Evolutionary conservation across 35 echinoderm and acorn worm species (phyloP).

Genomic region (Amphiura filiformis): DNA sequence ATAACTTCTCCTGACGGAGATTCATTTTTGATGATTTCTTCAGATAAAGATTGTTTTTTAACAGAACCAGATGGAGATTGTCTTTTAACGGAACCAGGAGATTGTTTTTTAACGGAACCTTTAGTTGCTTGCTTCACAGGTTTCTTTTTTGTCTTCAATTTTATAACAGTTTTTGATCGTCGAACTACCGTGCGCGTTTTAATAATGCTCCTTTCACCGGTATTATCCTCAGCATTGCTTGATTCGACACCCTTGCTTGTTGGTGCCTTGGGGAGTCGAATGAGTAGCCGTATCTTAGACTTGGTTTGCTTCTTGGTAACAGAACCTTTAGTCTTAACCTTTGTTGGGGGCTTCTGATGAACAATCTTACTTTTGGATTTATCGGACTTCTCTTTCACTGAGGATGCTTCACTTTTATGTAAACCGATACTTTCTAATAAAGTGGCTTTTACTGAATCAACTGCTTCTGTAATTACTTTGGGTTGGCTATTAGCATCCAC

Average conservation of each 20-base stretch:
- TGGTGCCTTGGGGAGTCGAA: too few species aligned
- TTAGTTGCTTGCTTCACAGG: too few species aligned
- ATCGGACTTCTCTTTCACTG: not conserved
- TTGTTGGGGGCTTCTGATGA: not conserved
- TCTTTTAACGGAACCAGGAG: too few species aligned
- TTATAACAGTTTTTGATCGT: not conserved
- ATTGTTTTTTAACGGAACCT: too few species aligned
- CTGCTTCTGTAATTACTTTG: too few species aligned
- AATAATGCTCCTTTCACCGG: not conserved
- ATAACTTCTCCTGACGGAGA: not conserved
- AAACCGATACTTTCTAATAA: not conserved
- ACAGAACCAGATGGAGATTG: too few species aligned
- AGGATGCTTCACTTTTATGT: not conserved
- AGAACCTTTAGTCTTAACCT: not conserved
- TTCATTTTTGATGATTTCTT: too few species aligned
- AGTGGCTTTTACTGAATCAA: not conserved
- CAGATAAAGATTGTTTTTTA: too few species aligned
- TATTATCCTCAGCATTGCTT: not conserved
- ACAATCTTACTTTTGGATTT: not conserved
- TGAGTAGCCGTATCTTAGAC: too few species aligned
- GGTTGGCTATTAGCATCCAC: too few species aligned
- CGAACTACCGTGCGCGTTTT: not conserved
- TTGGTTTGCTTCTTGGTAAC: too few species aligned
- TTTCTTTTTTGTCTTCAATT: not conserved
- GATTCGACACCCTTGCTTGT: too few species aligned